Evolutionary conservation across 2,113 vertebrate species (phyloP), one percentile per base, ranked within the genome.

Genomic region (Sula dactylatra): DNA sequence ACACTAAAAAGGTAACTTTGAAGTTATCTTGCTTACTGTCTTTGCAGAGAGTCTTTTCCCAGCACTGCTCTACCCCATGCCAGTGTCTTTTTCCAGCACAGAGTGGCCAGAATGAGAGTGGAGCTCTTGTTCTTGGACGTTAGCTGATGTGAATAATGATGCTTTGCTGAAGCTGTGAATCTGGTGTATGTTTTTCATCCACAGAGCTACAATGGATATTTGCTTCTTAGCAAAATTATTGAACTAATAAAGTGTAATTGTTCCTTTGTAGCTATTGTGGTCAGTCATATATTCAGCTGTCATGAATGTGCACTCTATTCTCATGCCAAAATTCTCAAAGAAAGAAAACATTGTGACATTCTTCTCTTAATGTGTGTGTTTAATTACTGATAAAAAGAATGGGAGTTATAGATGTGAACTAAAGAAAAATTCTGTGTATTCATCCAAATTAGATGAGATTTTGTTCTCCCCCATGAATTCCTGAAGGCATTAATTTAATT

Each of bases 321-420:
- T 97, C 72, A 80, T 94, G 98, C 97, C 97, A 98, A 97, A 97
- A 93, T 86, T 96, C 76, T 94, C 90, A 96, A 96, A 95, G 79
- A 97, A 98, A 97, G 69, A 94, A 97, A 98, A 97, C 89, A 88
- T 62, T 93, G 69, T 96, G 88, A 96, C 93, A 97, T 96, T 97
- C 9, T 86, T 81, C 91, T 90, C 95, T 95, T 96, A 92, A 93
- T 94, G 82, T 9, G 16, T 96, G 96, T 96, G 93, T 97, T 97
- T 97, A 98, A 98, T 97, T 97, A 97, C 90, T 97, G 83, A 97
- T 97, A 97, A 96, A 97, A 97, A 96, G 86, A 97, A 97, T 93
- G 52, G 61, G 90, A 96, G 52, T 96, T 96, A 94, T 76, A 96
- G 86, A 97, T 74, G 64, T 91, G 71, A 97, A 96, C 70, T 19